These are phyloP conservation scores for Vespertilio murinus DNA, from an alignment of 2,797 vertebrate genomes.

Conservation along the genomic window DNA sequence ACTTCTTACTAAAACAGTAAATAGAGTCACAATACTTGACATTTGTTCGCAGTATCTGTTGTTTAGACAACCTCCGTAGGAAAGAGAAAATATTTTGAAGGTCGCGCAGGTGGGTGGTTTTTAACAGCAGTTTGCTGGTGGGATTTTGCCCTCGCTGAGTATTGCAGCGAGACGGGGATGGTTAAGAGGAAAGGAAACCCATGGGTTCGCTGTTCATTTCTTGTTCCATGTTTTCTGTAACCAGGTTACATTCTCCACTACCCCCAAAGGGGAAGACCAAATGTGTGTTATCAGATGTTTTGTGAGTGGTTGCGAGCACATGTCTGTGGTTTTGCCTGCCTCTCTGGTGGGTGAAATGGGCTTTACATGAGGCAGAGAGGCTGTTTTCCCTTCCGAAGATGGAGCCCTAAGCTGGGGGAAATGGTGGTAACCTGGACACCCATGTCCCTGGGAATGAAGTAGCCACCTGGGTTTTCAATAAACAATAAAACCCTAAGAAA, in stretches of 20 bases:
- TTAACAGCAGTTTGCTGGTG: not conserved
- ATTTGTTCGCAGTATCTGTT: not conserved
- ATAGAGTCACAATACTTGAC: conserved; percentile 1
- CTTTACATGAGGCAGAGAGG: conserved; percentile 55
- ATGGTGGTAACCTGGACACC: conserved; percentile 55
- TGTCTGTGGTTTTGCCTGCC: conserved; percentile 35
- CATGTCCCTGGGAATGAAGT: conserved; percentile 60
- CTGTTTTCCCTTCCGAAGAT: conserved; percentile 75
- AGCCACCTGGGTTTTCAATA: conserved; percentile 16
- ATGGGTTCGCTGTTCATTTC: not conserved
- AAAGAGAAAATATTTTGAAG: not conserved
- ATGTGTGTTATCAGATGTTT: conserved; percentile 12
- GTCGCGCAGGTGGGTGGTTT: not conserved
- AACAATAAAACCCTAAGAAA: conserved; percentile 30
- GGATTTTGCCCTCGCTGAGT: not conserved
- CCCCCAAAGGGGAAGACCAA: not conserved
- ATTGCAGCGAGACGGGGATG: not conserved
- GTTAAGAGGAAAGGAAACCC: not conserved
- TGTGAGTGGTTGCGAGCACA: conserved; percentile 23
- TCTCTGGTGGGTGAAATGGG: conserved; percentile 11
- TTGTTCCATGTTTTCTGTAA: not conserved
- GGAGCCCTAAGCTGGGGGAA: conserved; percentile 59
- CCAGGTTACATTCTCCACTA: not conserved
- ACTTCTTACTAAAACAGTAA: not conserved
- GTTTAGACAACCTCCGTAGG: not conserved